Conservation (phyloP, 2,797 vertebrate genomes). For the Ctenosaura bakeri region DNA sequence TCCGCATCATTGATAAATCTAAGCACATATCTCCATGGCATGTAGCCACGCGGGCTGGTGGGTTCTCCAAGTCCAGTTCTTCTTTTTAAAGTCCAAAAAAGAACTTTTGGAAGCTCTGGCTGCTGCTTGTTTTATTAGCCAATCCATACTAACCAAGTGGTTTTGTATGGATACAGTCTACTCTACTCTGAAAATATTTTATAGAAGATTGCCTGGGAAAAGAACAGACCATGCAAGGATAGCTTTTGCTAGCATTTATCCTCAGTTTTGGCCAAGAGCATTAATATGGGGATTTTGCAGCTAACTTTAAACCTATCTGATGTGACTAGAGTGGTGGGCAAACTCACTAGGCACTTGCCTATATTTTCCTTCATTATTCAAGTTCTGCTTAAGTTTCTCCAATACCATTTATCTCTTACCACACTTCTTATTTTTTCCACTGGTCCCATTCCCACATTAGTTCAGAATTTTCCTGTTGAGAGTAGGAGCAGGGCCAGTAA, state of each 20-base stretch:
- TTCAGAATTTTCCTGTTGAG: background rate
- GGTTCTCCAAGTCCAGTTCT: too few species aligned
- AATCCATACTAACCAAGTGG: background rate
- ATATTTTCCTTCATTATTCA: background rate
- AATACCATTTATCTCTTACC: background rate
- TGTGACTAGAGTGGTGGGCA: background rate
- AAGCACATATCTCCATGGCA: too few species aligned
- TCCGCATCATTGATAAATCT: too few species aligned
- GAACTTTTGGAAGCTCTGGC: too few species aligned
- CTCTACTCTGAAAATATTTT: background rate
- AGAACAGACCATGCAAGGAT: background rate
- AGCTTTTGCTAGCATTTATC: background rate
- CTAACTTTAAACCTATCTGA: background rate
- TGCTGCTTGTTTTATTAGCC: too few species aligned
- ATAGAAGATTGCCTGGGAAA: background rate
- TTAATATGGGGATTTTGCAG: background rate
- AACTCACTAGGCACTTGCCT: background rate
- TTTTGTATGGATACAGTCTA: background rate
- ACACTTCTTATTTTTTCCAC: background rate
- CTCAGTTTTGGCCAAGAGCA: slow-evolving; percentile 3
- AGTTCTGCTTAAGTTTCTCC: background rate
- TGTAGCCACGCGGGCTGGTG: too few species aligned
- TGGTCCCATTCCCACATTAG: background rate
- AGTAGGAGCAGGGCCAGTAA: background rate
- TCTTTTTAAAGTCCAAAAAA: too few species aligned